These are phyloP conservation scores for Eulemur coronatus DNA, from an alignment of 2,797 vertebrate genomes.

Conservation along the genomic window DNA sequence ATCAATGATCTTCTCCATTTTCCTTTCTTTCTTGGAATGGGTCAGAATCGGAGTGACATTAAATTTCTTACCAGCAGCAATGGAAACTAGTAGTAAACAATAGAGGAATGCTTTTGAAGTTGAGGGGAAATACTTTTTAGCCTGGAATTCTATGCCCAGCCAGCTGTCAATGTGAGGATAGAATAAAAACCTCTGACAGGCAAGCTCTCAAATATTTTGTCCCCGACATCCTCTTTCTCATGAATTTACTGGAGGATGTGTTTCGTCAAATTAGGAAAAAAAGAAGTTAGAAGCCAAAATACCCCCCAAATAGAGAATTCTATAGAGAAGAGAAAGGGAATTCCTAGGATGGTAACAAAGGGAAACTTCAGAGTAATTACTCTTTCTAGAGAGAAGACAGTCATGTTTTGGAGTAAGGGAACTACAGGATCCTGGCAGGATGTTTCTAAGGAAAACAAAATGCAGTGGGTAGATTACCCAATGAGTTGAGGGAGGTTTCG, in stretches of 20 bases:
- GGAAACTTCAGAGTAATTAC: background rate
- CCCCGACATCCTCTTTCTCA: background rate
- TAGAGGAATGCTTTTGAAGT: background rate
- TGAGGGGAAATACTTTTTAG: background rate
- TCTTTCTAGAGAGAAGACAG: background rate
- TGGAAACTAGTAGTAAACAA: background rate
- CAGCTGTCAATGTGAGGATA: background rate
- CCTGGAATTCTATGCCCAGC: background rate
- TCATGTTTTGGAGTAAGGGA: background rate
- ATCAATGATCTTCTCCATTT: background rate
- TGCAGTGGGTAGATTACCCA: background rate
- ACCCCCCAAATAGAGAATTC: background rate
- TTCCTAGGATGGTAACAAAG: background rate
- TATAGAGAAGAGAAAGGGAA: background rate
- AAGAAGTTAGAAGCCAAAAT: background rate
- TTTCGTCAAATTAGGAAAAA: background rate
- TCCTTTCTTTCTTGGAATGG: background rate
- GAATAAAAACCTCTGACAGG: background rate
- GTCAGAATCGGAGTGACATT: background rate
- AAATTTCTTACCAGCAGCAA: background rate
- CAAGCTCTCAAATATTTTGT: background rate
- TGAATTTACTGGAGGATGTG: background rate
- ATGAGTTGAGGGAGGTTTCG: background rate
- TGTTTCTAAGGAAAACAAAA: constrained; percentile 2
- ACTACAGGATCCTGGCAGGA: background rate